These are phyloP conservation scores for Paedocypris sp. DNA, from an alignment of 2,113 vertebrate species.

Conservation along the genomic window DNA sequence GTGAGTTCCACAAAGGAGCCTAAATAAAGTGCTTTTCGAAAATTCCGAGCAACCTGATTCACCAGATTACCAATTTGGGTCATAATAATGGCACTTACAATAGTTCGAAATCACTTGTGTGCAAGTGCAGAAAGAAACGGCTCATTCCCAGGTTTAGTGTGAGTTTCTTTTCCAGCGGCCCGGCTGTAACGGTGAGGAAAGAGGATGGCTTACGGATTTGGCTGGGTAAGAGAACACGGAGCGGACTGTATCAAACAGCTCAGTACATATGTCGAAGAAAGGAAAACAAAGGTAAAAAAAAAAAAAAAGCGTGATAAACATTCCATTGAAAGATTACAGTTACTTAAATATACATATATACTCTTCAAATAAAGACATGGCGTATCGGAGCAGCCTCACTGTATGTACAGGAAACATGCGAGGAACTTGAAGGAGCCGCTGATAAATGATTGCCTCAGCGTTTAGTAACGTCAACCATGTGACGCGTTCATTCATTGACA, in stretches of 20 bases:
- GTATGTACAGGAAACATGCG: conserved; percentile 49
- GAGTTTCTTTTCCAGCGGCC: conserved; percentile 31
- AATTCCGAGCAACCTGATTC: background rate
- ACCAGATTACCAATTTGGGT: conserved; percentile 14
- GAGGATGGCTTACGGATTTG: conserved; percentile 7
- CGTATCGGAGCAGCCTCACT: conserved; percentile 47
- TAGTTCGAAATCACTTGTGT: conserved; percentile 8
- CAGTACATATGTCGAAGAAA: conserved; percentile 20
- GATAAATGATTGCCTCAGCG: conserved; percentile 63
- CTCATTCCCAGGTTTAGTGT: conserved; percentile 25
- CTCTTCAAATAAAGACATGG: conserved; percentile 47
- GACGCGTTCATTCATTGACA: conserved; percentile 34
- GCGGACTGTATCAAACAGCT: conserved; percentile 43
- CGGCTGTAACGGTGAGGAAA: conserved; percentile 26
- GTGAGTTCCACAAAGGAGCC: background rate
- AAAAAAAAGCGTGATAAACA: conserved; percentile 41
- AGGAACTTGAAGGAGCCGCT: conserved; percentile 40
- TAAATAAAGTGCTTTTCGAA: conserved; percentile 19
- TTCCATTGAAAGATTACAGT: conserved; percentile 44
- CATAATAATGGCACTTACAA: conserved; percentile 14
- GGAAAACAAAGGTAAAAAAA: conserved; percentile 35
- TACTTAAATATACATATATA: conserved; percentile 55
- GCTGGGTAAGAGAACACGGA: conserved; percentile 22
- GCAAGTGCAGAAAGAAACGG: conserved; percentile 2
- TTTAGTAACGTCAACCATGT: conserved; percentile 44